Evolutionary conservation across 1,140 invertebrate genomes (phyloP).

Genomic region (Episyrphus balteatus): DNA sequence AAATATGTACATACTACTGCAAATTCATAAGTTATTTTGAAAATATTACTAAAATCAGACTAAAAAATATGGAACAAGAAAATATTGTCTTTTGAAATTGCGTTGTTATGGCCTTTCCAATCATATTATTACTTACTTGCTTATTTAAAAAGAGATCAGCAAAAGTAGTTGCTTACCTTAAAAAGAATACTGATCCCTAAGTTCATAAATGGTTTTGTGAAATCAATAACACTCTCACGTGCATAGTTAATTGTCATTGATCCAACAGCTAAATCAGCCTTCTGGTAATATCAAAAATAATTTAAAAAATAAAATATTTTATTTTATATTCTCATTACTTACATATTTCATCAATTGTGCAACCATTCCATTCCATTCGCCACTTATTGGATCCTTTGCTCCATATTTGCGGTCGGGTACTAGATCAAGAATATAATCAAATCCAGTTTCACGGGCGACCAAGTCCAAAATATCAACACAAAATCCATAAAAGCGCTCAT

Average conservation of each 20-base stretch:
- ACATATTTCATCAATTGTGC: slow-evolving; percentile 34
- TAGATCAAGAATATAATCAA: slow-evolving; percentile 80
- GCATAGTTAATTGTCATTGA: slow-evolving; percentile 93
- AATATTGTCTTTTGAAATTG: too few species aligned
- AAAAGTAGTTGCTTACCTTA: slow-evolving; percentile 49
- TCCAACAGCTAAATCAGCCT: slow-evolving; percentile 81
- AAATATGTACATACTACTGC: too few species aligned
- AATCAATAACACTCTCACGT: slow-evolving; percentile 87
- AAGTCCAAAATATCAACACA: slow-evolving; percentile 89
- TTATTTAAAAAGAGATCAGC: background rate
- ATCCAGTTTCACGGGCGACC: slow-evolving; percentile 78
- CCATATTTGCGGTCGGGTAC: slow-evolving; percentile 94
- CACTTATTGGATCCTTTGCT: slow-evolving; percentile 74
- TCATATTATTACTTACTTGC: too few species aligned
- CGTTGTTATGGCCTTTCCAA: too few species aligned
- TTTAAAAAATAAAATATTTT: slow-evolving; percentile 2
- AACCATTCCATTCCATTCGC: slow-evolving; percentile 89
- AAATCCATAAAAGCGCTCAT: slow-evolving; percentile 88
- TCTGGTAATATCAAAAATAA: slow-evolving; percentile 46
- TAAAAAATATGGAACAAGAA: too few species aligned
- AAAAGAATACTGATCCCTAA: slow-evolving; percentile 79
- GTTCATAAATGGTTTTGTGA: slow-evolving; percentile 89
- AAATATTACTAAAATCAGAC: too few species aligned
- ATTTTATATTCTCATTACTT: background rate
- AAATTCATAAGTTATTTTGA: too few species aligned